These are phyloP conservation scores for Malurus cyaneus DNA, from an alignment of 2,113 vertebrate species.

Conservation along the genomic window DNA sequence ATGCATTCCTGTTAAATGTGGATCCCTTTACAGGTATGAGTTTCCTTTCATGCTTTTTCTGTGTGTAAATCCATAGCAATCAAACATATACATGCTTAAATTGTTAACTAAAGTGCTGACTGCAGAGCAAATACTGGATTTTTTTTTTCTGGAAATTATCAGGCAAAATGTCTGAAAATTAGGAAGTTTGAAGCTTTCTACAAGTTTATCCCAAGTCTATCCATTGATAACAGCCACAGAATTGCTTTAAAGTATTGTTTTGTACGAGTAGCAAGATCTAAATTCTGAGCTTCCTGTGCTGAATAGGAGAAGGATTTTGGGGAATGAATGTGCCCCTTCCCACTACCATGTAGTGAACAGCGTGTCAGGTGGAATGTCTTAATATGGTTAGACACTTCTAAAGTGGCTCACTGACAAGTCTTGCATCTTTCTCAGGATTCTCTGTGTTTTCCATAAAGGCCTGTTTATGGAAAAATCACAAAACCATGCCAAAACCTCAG, in stretches of 20 bases:
- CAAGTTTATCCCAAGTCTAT: not conserved
- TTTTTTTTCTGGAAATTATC: not conserved
- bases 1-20: not conserved
- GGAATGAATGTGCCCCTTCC: not conserved
- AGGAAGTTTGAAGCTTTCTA: not conserved
- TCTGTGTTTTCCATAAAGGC: not conserved
- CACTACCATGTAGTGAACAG: not conserved
- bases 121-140: not conserved
- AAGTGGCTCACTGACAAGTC: not conserved
- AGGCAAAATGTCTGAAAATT: not conserved
- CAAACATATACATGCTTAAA: not conserved
- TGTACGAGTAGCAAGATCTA: not conserved
- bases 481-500: not conserved
- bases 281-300: not conserved
- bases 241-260: not conserved
- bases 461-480: not conserved
- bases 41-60: not conserved
- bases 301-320: not conserved
- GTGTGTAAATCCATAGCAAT: not conserved
- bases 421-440: not conserved
- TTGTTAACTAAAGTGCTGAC: not conserved
- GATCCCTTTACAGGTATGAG: not conserved
- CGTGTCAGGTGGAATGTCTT: not conserved
- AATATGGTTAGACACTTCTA: not conserved
- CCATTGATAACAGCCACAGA: not conserved